Percentiles rank a stretch among this genome's conserved stretches.
Conservation (phyloP, 2,797 vertebrate species). For the Ispidina picta region DNA sequence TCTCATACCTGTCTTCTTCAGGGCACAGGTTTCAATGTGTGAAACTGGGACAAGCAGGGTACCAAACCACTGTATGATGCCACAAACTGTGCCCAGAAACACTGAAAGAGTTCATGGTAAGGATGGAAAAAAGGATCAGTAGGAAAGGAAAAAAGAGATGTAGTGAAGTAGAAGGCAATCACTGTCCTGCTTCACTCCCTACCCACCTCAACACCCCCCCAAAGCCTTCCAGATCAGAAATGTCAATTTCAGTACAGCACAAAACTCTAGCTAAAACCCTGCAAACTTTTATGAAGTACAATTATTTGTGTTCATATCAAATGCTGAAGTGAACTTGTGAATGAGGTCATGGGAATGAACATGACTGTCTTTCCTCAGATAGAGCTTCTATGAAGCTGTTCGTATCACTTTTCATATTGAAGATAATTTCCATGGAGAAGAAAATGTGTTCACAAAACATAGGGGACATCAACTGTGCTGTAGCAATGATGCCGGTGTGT, state of each 20-base stretch:
- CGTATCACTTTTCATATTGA: accelerated
- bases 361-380: not conserved
- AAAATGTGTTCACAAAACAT: not conserved
- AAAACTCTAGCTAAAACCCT: not conserved
- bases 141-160: not conserved
- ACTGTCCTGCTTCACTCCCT: not conserved
- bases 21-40: not conserved
- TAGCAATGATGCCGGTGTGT: not conserved
- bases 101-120: not conserved
- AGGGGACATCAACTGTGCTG: not conserved
- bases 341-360: not conserved
- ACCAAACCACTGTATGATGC: not conserved
- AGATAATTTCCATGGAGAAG: not conserved
- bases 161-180: not conserved
- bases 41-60: not conserved
- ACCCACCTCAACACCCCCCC: not conserved
- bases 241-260: not conserved
- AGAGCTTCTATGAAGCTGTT: not conserved
- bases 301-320: not conserved
- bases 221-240: not conserved
- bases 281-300: not conserved
- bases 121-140: not conserved
- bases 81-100: not conserved
- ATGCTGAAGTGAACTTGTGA: not conserved
- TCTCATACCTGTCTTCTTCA: not conserved